These are phyloP conservation scores for Palythoa grandiflora DNA, from an alignment of 92 coral and sea anemone genomes.

Conservation along the genomic window DNA sequence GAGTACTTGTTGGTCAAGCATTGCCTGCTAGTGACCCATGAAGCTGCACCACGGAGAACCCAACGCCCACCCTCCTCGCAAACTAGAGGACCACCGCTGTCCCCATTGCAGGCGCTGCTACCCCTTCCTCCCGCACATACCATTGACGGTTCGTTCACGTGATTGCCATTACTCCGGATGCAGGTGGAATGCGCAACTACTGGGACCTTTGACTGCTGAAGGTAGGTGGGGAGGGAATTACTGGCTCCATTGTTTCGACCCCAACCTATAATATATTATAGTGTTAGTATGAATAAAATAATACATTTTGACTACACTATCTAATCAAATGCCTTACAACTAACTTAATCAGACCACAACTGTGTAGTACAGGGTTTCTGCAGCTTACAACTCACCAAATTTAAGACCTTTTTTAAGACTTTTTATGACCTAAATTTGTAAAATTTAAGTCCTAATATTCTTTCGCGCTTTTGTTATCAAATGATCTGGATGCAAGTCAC, in stretches of 20 bases:
- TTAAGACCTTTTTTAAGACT: too few species aligned
- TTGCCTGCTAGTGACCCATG: conserved; percentile 24
- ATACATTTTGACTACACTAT: too few species aligned
- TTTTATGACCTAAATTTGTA: too few species aligned
- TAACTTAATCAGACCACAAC: too few species aligned
- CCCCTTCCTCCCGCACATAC: conserved; percentile 22
- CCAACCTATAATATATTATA: neutral
- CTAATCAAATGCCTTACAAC: too few species aligned
- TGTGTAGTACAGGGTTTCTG: too few species aligned
- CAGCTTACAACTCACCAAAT: too few species aligned
- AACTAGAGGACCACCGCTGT: conserved; percentile 35
- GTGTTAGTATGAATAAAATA: too few species aligned
- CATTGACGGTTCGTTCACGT: conserved; percentile 16
- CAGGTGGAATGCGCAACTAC: conserved; percentile 32
- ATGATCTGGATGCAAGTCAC: too few species aligned
- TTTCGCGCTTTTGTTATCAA: too few species aligned
- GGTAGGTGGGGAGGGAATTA: conserved; percentile 15
- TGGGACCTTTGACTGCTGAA: conserved; percentile 25
- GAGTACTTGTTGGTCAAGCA: conserved; percentile 22
- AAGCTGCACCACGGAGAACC: conserved; percentile 42
- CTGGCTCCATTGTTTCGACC: conserved; percentile 23
- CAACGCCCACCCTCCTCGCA: conserved; percentile 29
- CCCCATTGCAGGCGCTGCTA: conserved; percentile 34
- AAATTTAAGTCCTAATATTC: too few species aligned
- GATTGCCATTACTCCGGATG: conserved; percentile 10